Conservation (phyloP, 35 echinoderm and acorn worm genomes). For the Lytechinus pictus region DNA sequence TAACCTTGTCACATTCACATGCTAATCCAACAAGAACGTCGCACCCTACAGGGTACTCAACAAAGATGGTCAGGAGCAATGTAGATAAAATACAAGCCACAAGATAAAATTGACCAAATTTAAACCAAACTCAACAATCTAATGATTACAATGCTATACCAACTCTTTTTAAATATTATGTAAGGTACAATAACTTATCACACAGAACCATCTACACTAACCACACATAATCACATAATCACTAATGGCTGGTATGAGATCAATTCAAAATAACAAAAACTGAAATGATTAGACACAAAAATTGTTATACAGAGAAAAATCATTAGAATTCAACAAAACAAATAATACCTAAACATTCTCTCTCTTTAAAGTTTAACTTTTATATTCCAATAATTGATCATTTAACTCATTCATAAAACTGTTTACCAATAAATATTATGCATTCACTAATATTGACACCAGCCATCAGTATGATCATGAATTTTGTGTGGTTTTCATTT, state of each 20-base stretch:
- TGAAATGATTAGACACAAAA: not conserved
- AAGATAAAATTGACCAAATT: not conserved
- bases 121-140: not conserved
- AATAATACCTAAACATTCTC: not conserved
- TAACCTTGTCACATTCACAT: too few species aligned
- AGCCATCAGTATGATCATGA: constrained; percentile 11
- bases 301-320: not conserved
- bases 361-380: not conserved
- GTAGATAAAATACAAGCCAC: too few species aligned
- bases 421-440: too few species aligned
- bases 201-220: not conserved
- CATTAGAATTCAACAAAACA: too few species aligned
- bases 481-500: not conserved
- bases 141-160: not conserved
- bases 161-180: not conserved
- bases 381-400: not conserved
- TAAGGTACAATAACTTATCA: not conserved
- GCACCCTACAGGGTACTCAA: too few species aligned
- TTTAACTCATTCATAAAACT: not conserved
- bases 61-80: too few species aligned
- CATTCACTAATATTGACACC: not conserved
- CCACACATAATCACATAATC: not conserved
- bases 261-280: not conserved
- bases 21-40: too few species aligned
- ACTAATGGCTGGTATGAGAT: not conserved